Evolutionary conservation across 1,140 invertebrate species (phyloP).

Genomic region (Luehdorfia chinensis): DNA sequence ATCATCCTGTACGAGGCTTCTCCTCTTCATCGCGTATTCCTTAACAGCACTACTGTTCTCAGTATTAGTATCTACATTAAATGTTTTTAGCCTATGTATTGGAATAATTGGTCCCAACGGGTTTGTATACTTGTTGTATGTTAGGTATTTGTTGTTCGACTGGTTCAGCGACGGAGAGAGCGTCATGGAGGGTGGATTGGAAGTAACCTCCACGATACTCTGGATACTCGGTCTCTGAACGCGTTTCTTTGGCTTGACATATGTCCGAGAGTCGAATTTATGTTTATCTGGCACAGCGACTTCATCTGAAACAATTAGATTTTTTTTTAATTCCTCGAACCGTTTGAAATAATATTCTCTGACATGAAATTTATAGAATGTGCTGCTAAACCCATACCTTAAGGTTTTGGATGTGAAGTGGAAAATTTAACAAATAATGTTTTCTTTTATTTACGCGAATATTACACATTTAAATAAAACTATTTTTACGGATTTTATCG

Average conservation of each 20-base stretch:
- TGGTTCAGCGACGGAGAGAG: slow-evolving; percentile 35
- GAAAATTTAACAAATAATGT: no score
- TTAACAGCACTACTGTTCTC: slow-evolving; percentile 53
- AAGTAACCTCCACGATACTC: slow-evolving; percentile 55
- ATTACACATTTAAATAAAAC: no score
- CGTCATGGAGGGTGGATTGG: slow-evolving; percentile 47
- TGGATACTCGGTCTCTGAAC: slow-evolving; percentile 63
- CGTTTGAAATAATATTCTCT: no score
- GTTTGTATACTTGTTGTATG: slow-evolving; percentile 65
- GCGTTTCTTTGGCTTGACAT: slow-evolving; percentile 66
- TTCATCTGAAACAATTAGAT: slow-evolving; percentile 58
- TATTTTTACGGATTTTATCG: no score
- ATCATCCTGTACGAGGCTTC: slow-evolving; percentile 58
- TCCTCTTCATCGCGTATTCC: slow-evolving; percentile 58
- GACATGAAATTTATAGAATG: no score
- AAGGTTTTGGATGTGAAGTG: no score
- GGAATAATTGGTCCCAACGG: slow-evolving; percentile 56
- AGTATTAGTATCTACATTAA: slow-evolving; percentile 63
- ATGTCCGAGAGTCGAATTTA: slow-evolving; percentile 73
- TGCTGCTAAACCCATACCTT: no score
- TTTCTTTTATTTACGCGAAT: no score
- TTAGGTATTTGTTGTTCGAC: slow-evolving; percentile 62
- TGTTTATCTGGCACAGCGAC: slow-evolving; percentile 62
- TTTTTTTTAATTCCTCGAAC: no score
- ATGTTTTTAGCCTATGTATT: slow-evolving; percentile 62